Conservation (phyloP, 2,888 invertebrate genomes). For the Epinotia ramella region DNA sequence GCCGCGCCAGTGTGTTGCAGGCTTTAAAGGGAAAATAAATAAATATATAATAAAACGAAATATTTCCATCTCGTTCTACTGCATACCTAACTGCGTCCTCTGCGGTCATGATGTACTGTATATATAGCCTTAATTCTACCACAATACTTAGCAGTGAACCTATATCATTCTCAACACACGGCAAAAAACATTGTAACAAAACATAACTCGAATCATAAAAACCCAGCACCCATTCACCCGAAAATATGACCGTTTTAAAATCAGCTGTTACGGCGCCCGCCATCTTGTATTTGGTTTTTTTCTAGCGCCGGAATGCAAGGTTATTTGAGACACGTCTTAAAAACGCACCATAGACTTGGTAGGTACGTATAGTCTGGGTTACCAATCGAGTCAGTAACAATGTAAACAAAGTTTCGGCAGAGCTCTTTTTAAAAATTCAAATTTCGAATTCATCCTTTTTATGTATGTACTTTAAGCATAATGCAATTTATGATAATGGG, state of each 20-base stretch:
- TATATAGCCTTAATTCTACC: background rate
- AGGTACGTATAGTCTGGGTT: background rate
- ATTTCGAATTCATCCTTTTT: background rate
- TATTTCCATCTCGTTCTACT: too few relatives aligned
- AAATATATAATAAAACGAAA: too few relatives aligned
- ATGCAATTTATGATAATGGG: too few relatives aligned
- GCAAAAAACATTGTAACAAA: constrained; percentile 14
- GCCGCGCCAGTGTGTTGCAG: too few relatives aligned
- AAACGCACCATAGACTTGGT: background rate
- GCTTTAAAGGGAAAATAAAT: too few relatives aligned
- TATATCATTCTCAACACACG: background rate
- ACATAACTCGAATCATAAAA: constrained; percentile 8
- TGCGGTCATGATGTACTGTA: background rate
- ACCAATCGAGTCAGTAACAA: background rate
- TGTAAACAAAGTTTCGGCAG: background rate
- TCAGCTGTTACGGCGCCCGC: constrained; percentile 44
- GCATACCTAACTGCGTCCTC: too few relatives aligned
- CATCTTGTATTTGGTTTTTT: constrained; percentile 52
- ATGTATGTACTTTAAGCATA: too few relatives aligned
- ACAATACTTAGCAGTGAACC: background rate
- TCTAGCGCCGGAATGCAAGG: constrained; percentile 54
- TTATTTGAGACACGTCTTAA: constrained; percentile 49
- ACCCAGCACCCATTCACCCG: constrained; percentile 28
- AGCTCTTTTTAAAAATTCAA: background rate
- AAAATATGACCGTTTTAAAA: constrained; percentile 33